These are phyloP conservation scores for Drosophila peninsularis DNA, from an alignment of 2,888 invertebrate genomes.

Conservation along the genomic window DNA sequence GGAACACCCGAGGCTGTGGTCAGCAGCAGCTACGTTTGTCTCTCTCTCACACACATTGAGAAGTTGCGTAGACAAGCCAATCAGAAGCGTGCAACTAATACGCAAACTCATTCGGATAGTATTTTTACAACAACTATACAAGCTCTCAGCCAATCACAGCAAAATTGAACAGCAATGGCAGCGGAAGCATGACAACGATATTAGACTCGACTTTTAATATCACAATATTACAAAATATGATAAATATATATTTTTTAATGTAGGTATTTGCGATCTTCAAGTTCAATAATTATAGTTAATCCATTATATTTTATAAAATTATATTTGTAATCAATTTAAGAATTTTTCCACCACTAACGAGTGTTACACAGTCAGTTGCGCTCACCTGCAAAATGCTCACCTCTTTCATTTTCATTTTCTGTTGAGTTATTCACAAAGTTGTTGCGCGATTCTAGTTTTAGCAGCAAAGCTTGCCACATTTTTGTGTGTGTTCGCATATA, in stretches of 20 bases:
- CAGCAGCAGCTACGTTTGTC: not conserved
- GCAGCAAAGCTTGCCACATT: not conserved
- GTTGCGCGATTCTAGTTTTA: not conserved
- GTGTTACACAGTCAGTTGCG: not conserved
- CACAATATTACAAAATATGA: not conserved
- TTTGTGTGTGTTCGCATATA: conserved; percentile 1
- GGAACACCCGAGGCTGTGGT: accelerated
- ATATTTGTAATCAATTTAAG: not conserved
- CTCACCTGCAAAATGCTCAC: not conserved
- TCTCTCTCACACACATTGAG: not conserved
- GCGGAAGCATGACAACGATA: not conserved
- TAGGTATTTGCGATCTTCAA: too few relatives aligned
- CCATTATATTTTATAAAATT: too few relatives aligned
- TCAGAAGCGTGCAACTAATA: not conserved
- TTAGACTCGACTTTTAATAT: not conserved
- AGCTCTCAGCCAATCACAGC: not conserved
- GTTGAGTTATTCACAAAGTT: not conserved
- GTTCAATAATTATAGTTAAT: too few relatives aligned
- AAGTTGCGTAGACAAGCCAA: not conserved
- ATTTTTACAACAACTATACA: not conserved
- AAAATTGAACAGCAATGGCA: not conserved
- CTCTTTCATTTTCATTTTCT: not conserved
- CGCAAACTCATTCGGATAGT: not conserved
- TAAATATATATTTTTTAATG: too few relatives aligned
- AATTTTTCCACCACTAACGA: not conserved